Evolutionary conservation across 92 coral and sea anemone species (phyloP).

Genomic region (Porites lobata): DNA sequence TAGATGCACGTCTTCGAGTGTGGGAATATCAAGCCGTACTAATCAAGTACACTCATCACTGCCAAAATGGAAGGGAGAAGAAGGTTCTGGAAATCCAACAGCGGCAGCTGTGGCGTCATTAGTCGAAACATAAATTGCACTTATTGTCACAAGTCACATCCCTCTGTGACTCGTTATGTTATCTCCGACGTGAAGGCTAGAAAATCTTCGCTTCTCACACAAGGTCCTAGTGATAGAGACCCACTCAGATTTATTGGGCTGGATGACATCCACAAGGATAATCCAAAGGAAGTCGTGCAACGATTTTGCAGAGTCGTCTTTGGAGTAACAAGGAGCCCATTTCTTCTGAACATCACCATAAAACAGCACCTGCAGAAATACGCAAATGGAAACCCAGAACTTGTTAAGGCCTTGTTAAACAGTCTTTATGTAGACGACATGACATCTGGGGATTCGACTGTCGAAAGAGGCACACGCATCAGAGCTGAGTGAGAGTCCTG

Average conservation of each 20-base stretch:
- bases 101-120: too few relatives aligned
- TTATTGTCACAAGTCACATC: too few relatives aligned
- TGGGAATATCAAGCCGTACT: too few relatives aligned
- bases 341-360: slow-evolving; percentile 20
- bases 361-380: slow-evolving; percentile 4
- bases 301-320: slow-evolving; percentile 70
- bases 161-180: too few relatives aligned
- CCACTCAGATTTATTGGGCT: slow-evolving; percentile 36
- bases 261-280: slow-evolving; percentile 3
- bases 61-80: too few relatives aligned
- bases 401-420: slow-evolving; percentile 35
- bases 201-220: too few relatives aligned
- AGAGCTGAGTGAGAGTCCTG: not conserved
- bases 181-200: too few relatives aligned
- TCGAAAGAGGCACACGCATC: slow-evolving; percentile 40
- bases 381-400: slow-evolving; percentile 32
- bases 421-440: slow-evolving; percentile 49
- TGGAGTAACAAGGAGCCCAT: slow-evolving; percentile 17
- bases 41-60: too few relatives aligned
- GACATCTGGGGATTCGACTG: slow-evolving; percentile 39
- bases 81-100: too few relatives aligned
- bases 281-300: slow-evolving; percentile 28
- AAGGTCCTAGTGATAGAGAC: slow-evolving; percentile 26
- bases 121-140: too few relatives aligned
- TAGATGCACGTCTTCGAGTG: too few relatives aligned